phyloP scores from a whole-genome alignment of 2,113 vertebrate species.

The Daboia siamensis region DNA sequence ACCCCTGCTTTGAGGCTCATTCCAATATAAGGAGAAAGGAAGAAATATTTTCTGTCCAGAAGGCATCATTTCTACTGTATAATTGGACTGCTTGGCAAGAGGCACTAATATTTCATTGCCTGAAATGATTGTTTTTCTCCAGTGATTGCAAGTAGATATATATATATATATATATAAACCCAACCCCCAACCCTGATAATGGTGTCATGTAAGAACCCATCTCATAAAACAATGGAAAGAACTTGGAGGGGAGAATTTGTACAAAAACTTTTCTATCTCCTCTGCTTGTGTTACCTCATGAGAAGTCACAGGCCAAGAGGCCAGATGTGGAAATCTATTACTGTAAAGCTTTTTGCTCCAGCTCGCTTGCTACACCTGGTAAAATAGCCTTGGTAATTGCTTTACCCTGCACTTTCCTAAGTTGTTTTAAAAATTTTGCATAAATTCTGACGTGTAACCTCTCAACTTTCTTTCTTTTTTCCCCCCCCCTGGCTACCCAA shows the following conservation, averaged over 20 bases:
- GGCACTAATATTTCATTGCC: not conserved
- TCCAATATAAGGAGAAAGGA: not conserved
- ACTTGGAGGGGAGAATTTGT: not conserved
- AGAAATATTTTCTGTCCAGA: not conserved
- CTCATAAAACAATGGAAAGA: not conserved
- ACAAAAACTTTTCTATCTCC: not conserved
- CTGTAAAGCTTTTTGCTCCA: not conserved
- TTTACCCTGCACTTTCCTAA: not conserved
- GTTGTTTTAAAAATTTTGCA: constrained; percentile 42
- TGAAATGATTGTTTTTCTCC: not conserved
- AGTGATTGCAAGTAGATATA: not conserved
- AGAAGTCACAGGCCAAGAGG: not conserved
- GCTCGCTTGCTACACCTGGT: too few species aligned
- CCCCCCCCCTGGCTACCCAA: constrained; percentile 47
- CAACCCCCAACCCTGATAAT: not conserved
- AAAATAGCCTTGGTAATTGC: not conserved
- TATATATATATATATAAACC: too few species aligned
- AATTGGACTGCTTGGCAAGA: not conserved
- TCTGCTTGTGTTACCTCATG: too few species aligned
- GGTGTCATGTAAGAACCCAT: not conserved
- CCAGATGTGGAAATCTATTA: not conserved
- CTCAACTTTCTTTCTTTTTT: constrained; percentile 46
- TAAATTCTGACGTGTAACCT: constrained; percentile 31
- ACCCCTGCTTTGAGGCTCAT: not conserved
- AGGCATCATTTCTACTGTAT: not conserved